Evolutionary conservation across 2,797 vertebrate genomes (phyloP), one percentile per base, ranked within the genome.

Genomic region (Hippocampus kuda): DNA sequence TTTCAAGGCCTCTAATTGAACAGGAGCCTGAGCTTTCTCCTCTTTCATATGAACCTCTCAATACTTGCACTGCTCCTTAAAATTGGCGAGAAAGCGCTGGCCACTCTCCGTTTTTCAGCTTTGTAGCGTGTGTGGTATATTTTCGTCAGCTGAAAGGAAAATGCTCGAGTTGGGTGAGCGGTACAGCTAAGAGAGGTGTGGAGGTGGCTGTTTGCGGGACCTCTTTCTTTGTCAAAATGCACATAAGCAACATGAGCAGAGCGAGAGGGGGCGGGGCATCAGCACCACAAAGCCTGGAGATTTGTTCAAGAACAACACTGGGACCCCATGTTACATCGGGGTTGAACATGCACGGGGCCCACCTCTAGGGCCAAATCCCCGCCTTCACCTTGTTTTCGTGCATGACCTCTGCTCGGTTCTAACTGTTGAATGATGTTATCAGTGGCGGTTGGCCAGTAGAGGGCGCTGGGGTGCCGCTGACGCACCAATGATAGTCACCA

Each of bases 1-100:
- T 87, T 83, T 89, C 81, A 78, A 78, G 79, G 79, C 82, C 77
- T 75, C 82, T 84, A 80, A 84, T 76, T n/a, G 66, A 87, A 84
- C 77, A 83, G 81, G 76, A 82, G 78, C 69, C 69, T 68, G 70
- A 41, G 69, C 65, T 68, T 77, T 83, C 69, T 69, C 72, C 75
- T 81, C 77, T 77, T 84, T 84, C 69, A 75, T 27, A 69, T 69
- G 9, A 81, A 75, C 74, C 73, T 68, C 78, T 78, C 70, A 57
- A 66, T 71, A 54, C 30, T 72, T 59, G 42, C 66, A 59, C 22
- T 71, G 59, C 72, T 62, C 53, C 44, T 79, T 70, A 66, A 67
- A 41, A 68, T 46, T 57, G 34, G 67, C 57, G 65, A 74, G 66
- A 77, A 81, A 74, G 20, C 26, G 42, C 65, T 57, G 66, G 60